Evolutionary conservation across 2,888 invertebrate genomes (phyloP), one percentile per base, ranked within the genome.

Genomic region (Phyllotreta striolata): DNA sequence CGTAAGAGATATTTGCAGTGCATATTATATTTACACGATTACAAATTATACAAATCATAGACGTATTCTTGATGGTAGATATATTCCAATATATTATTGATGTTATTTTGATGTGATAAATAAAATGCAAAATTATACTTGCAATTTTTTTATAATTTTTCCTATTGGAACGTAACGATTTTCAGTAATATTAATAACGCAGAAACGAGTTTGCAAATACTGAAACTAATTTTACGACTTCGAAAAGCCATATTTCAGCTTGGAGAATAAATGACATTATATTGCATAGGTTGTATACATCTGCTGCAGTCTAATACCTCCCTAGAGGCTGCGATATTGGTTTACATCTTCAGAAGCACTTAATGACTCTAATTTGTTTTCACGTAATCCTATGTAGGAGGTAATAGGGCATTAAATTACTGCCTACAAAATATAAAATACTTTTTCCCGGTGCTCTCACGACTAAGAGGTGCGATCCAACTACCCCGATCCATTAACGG

Each of bases 291-390:
- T n/a, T n/a, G n/a, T n/a, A 14, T n/a, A 13, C 44, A 6, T 44
- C 44, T 14, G 14, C 24, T 38, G 34, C 49, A 47, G 55, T 52
- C 55, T 39, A 62, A 10, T 41, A 37, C 10, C 8, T 46, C 62
- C 41, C 56, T 41, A 37, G 56, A 56, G 62, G 41, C 14, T 41
- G 6, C 41, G 35, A 35, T 38, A 4, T 38, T 62, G 47, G 37
- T 24, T 24, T 24, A 43, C 40, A 39, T 34, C 56, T 62, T 51
- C 62, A 56, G 56, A 37, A 49, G 55, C 41, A 46, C 46, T 62
- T 56, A 62, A 62, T 62, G 49, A 37, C 55, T 49, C 56, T 62
- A 62, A 56, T 62, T 55, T 55, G 62, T 62, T 62, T 55, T 47
- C 55, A 62, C 47, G 51, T 35, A 41, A 35, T 13, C n/a, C 37